Conservation (phyloP, 2,113 vertebrate genomes). For the Ammospiza caudacuta region DNA sequence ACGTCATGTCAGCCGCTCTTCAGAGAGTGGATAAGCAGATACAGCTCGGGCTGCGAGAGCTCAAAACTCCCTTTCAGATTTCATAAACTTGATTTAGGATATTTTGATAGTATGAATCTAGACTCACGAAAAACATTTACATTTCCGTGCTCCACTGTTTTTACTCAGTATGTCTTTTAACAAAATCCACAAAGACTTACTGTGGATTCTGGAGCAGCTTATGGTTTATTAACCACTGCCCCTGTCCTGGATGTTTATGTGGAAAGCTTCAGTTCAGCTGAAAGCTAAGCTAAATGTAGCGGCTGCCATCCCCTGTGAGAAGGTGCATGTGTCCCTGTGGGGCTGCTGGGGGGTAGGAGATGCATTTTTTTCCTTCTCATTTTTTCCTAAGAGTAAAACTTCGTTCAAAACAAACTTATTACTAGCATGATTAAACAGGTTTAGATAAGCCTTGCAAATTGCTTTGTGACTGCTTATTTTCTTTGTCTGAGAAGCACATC, state of each 20-base stretch:
- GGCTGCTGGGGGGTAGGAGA: not conserved
- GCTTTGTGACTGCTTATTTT: constrained; percentile 15
- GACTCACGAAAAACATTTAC: constrained; percentile 59
- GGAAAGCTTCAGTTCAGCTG: constrained; percentile 30
- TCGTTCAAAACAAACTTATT: constrained; percentile 17
- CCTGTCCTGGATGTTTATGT: constrained; percentile 41
- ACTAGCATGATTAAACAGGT: not conserved
- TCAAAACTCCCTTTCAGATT: constrained; percentile 61
- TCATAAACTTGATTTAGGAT: constrained; percentile 57
- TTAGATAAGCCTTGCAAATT: constrained; percentile 32
- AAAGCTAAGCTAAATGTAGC: not conserved
- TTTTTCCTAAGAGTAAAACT: not conserved
- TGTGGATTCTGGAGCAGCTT: constrained; percentile 56
- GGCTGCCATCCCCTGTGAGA: not conserved
- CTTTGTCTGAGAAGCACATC: not conserved
- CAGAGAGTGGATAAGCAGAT: constrained; percentile 37
- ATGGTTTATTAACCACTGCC: constrained; percentile 52
- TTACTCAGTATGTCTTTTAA: constrained; percentile 52
- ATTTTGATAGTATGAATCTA: constrained; percentile 63
- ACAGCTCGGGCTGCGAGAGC: not conserved
- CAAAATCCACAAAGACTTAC: constrained; percentile 57
- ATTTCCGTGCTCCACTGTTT: constrained; percentile 52
- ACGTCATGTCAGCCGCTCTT: not conserved
- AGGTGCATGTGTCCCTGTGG: not conserved
- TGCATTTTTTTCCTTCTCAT: not conserved